These are phyloP conservation scores for Furcifer pardalis DNA, from an alignment of 2,797 vertebrate species.

Conservation along the genomic window DNA sequence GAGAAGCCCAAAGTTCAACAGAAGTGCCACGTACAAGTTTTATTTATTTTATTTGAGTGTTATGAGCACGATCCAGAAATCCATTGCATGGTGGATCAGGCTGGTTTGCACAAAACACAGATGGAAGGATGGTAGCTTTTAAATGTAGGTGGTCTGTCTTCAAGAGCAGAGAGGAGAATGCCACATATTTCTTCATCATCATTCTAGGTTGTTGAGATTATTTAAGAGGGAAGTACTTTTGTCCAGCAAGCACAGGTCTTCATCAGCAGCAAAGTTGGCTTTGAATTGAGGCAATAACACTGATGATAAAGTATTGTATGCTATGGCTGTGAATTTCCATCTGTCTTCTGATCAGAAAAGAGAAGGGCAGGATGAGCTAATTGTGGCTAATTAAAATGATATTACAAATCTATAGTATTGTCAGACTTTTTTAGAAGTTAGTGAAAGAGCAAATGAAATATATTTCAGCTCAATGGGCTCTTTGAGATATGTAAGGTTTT, in stretches of 20 bases:
- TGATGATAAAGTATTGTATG: too few species aligned
- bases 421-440: not conserved
- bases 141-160: too few species aligned
- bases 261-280: too few species aligned
- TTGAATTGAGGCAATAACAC: too few species aligned
- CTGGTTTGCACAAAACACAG: not conserved
- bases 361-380: not conserved
- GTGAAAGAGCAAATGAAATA: not conserved
- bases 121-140: not conserved
- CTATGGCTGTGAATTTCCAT: too few species aligned
- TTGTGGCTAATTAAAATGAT: not conserved
- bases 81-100: not conserved
- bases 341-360: not conserved
- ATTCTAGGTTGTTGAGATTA: not conserved
- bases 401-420: not conserved
- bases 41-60: not conserved
- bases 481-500: not conserved
- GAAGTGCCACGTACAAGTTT: conserved; percentile 35
- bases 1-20: conserved; percentile 54
- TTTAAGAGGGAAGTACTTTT: not conserved
- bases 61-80: conserved; percentile 18
- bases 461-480: not conserved
- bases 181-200: too few species aligned
- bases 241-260: too few species aligned
- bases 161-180: too few species aligned